Base-by-base conservation (phyloP, 1,140 invertebrate species). In the Pteromalus puparum region DNA sequence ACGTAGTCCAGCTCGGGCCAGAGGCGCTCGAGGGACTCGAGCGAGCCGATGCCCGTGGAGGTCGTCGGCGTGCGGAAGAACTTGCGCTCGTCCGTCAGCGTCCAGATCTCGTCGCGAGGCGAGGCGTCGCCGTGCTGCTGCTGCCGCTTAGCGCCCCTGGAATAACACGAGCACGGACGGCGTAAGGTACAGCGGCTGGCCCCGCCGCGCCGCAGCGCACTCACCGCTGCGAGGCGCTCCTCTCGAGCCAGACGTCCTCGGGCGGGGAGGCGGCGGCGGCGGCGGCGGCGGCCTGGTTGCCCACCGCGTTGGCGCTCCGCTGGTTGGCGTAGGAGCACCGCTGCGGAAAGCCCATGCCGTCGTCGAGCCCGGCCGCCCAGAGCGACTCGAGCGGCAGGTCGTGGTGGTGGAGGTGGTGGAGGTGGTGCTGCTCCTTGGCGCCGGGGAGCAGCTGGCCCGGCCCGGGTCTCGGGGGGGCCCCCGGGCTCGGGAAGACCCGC, bases 321-420 rank as follows among this genome's bases (percentile, higher is more conserved):
- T 91, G 90, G 86, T 91, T 89, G 38, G 90, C 89, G 28, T 91
- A 91, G 15, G 90, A 91, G 74, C 90, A 91, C 65, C 90, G 88
- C 79, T 90, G 90, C 5, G 90, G 90, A 83, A 91, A 91, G 1
- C 91, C 91, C 91, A 91, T 91, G 73, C 91, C 91, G 26, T 91
- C 89, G 85, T 91, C 91, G 65, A 91, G 87, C n/a, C 91, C 91
- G 34, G 91, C 91, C 30, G 91, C 91, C 91, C 91, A 91, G 65
- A 91, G 90, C 7, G 90, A 91, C 79, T 91, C 91, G 79, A 91
- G 88, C 46, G 91, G 91, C 67, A 91, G 86, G 82, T 91, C 90
- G 28, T 90, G 88, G n/a, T n/a, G n/a, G n/a, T n/a, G n/a, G n/a
- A n/a, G n/a, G n/a, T n/a, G n/a, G n/a, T n/a, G n/a, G n/a, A n/a